Evolutionary conservation across 2,797 vertebrate genomes (phyloP).

Genomic region (Centroberyx gerrardi): DNA sequence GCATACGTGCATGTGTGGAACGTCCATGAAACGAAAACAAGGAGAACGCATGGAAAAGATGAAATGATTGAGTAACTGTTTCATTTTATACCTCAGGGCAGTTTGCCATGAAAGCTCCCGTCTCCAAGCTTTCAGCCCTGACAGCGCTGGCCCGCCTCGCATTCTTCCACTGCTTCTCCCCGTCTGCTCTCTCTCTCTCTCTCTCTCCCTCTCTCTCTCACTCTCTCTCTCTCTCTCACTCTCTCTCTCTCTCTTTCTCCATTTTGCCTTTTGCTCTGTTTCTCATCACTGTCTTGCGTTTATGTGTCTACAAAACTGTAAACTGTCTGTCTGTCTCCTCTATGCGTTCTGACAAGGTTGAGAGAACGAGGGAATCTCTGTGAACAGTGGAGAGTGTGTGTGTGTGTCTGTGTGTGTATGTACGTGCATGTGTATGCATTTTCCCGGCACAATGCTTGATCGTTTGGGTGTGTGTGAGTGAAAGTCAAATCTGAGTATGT

Average conservation of each 20-base stretch:
- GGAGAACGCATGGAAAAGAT: slow-evolving; percentile 53
- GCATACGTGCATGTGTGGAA: slow-evolving; percentile 3
- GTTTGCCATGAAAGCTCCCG: slow-evolving; percentile 59
- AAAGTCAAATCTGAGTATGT: slow-evolving; percentile 2
- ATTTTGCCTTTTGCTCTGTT: slow-evolving; percentile 6
- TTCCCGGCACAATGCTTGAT: slow-evolving; percentile 25
- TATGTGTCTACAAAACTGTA: slow-evolving; percentile 9
- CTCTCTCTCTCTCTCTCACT: not conserved
- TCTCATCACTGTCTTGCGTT: slow-evolving; percentile 24
- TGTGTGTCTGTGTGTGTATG: not conserved
- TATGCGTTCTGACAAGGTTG: slow-evolving; percentile 30
- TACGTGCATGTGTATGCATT: not conserved
- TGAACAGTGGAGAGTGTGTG: not conserved
- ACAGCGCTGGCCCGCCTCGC: slow-evolving; percentile 21
- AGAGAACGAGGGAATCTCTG: slow-evolving; percentile 8
- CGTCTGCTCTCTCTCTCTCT: not conserved
- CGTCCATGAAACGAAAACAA: slow-evolving; percentile 63
- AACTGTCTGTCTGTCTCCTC: slow-evolving; percentile 3
- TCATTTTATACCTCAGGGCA: slow-evolving; percentile 59
- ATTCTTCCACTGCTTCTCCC: slow-evolving; percentile 21
- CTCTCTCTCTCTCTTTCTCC: not conserved
- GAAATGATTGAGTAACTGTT: slow-evolving; percentile 71
- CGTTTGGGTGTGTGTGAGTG: not conserved
- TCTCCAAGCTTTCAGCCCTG: slow-evolving; percentile 22
- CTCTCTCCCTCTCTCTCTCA: not conserved